Evolutionary conservation across 2,797 vertebrate genomes (phyloP).

Genomic region (Sebastes steindachneri): DNA sequence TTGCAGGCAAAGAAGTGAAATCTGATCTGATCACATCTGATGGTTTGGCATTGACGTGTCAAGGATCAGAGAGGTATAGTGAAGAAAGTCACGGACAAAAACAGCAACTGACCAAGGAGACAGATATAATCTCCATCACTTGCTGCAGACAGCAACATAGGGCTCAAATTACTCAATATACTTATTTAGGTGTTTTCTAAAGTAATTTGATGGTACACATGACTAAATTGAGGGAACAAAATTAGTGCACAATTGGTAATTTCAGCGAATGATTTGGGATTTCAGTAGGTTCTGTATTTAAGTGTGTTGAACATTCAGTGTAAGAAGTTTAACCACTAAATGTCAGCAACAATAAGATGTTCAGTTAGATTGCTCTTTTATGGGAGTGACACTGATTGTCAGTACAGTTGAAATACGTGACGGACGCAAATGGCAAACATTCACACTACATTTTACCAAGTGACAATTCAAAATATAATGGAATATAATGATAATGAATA

Average conservation of each 20-base stretch:
- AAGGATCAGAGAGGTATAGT: not conserved
- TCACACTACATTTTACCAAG: too few species aligned
- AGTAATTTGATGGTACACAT: not conserved
- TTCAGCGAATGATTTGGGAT: not conserved
- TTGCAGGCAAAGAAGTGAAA: not conserved
- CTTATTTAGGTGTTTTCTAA: not conserved
- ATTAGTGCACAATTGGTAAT: not conserved
- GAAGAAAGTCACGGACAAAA: not conserved
- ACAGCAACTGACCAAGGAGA: not conserved
- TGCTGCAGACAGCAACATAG: not conserved
- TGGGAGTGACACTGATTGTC: not conserved
- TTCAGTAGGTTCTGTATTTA: not conserved
- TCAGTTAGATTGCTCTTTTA: not conserved
- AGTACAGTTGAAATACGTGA: not conserved
- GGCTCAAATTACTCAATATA: not conserved
- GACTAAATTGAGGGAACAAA: not conserved
- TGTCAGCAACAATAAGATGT: not conserved
- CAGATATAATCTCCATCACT: not conserved
- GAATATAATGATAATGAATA: too few species aligned
- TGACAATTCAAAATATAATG: too few species aligned
- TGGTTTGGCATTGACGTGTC: not conserved
- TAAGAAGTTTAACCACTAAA: not conserved
- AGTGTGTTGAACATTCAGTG: not conserved
- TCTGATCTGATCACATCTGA: slow-evolving; percentile 4
- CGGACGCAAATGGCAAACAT: too few species aligned